Base-by-base conservation (phyloP, 2,888 invertebrate genomes). In the Caenorhabditis sinica region DNA sequence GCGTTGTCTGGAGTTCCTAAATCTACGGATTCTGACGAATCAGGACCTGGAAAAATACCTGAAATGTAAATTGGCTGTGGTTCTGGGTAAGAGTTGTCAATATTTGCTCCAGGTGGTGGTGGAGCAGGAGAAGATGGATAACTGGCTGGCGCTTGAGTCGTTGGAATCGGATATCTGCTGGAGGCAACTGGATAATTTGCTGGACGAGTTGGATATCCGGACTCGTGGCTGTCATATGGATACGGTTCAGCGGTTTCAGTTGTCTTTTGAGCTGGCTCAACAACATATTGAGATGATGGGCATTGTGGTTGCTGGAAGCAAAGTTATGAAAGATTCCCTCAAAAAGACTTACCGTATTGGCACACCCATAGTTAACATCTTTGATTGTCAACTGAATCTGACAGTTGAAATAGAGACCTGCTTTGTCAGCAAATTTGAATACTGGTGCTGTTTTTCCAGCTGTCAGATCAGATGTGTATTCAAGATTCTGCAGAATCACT, bases 341-440 rank as follows among this genome's bases (percentile, higher is more conserved):
- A 23, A 40, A n/a, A 1, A 49, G 17, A 71, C 83, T 61, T 72
- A 90, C 90, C 79, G 89, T 85, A 23, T 75, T 83, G 9, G 76
- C 33, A 80, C 90, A 90, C 53, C 90, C 90, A 58, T 82, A 82
- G 30, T 80, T 71, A n/a, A 73, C 76, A 69, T 92, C 92, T 65
- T 90, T 91, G 60, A 92, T 85, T 15, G 91, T 89, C 69, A 92
- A 83, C 25, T 90, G 91, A 43, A 92, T 90, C 79, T 93, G 92
- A 77, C 92, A 92, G 58, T 93, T 92, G 86, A 93, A 92, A 76
- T 92, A 92, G 2, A 92, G 80, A 3, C 91, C 89, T 13, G 90
- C 88, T 69, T 90, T 89, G 80, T 92, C 92, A 25, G 92, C 92
- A 77, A 92, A 92, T 77, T 92, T 91, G 85, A 92, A 88, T 11